A percentile compares a stretch with the other conserved stretches of the same genome.
These are phyloP conservation scores for Seladonia tumulorum DNA, from an alignment of 2,888 invertebrate genomes.

Conservation along the genomic window DNA sequence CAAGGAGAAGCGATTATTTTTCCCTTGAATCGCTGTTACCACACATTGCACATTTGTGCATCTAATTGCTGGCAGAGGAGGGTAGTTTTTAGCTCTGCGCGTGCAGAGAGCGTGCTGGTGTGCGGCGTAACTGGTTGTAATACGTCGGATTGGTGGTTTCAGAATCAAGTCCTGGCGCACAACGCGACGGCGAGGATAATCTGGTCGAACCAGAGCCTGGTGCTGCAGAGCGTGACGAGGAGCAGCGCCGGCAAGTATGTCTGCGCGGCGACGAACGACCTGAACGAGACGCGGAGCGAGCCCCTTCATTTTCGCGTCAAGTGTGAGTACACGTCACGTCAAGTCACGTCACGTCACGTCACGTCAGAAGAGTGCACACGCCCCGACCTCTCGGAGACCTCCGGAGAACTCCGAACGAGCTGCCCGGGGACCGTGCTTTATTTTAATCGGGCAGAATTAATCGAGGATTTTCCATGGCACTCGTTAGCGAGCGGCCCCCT, in stretches of 20 bases:
- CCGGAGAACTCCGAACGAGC: background rate
- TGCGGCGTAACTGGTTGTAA: background rate
- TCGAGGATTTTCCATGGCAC: slow-evolving; percentile 38
- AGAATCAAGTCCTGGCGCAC: slow-evolving; percentile 88
- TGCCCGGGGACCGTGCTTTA: slow-evolving; percentile 27
- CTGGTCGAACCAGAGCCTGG: slow-evolving; percentile 96
- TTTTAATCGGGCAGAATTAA: slow-evolving; percentile 51
- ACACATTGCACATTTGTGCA: no score
- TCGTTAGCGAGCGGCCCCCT: slow-evolving; percentile 16
- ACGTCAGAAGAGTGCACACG: background rate
- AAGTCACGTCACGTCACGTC: background rate
- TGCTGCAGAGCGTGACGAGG: slow-evolving; percentile 94
- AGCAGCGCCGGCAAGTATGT: slow-evolving; percentile 94
- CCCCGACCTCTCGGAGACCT: background rate
- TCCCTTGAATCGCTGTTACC: background rate
- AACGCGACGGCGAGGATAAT: slow-evolving; percentile 95
- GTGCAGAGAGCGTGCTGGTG: background rate
- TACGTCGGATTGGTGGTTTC: slow-evolving; percentile 33
- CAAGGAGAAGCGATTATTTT: background rate
- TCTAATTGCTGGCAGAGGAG: no score
- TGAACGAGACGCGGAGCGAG: slow-evolving; percentile 95
- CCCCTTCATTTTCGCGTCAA: slow-evolving; percentile 93
- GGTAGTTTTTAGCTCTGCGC: no score
- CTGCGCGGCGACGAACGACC: slow-evolving; percentile 94
- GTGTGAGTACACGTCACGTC: slow-evolving; percentile 88